Evolutionary conservation across 2,888 invertebrate species (phyloP), one percentile per base, ranked within the genome.

Genomic region (Melipona bicolor): DNA sequence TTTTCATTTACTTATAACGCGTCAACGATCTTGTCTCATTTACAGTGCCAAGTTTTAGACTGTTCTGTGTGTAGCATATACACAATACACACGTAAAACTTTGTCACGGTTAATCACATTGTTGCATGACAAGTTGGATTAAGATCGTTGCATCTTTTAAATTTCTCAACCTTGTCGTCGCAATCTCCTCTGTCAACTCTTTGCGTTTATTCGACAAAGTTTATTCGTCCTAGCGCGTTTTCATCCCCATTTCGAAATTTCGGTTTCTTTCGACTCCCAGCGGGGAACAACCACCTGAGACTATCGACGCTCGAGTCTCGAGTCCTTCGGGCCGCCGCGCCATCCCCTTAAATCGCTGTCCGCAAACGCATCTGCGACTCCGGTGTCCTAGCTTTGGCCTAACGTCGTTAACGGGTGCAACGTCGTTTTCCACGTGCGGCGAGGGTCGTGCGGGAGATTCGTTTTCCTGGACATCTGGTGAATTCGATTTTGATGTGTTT

Each of bases 401-500:
- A 92, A 93, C 89, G 87, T 92, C 90, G 91, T 93, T 93, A 93
- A 88, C 85, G 87, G 83, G 77, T 82, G 87, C 88, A 85, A 83
- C 78, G 78, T 83, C 87, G 85, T 87, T 86, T 64, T 81, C 77
- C 79, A 69, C 67, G 81, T 43, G n/a, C 6, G 81, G 73, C 61
- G 69, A 79, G 79, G 43, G 65, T n/a, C n/a, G n/a, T 49, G 62
- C 62, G 69, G 81, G 80, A 88, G 91, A 91, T 90, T 91, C 91
- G 91, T 90, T 91, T 91, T 87, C 90, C 91, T 87, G 93, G 93
- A 94, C 94, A 94, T 94, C 94, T 94, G 94, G 93, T 93, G 92
- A 92, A 94, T 94, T 94, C 93, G 94, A 94, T 94, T 94, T 94
- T 94, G 94, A 94, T 94, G 94, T 93, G 94, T 94, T 93, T 93